These are phyloP conservation scores for Pterocles orientalis DNA, from an alignment of 2,113 vertebrate species.

Conservation along the genomic window DNA sequence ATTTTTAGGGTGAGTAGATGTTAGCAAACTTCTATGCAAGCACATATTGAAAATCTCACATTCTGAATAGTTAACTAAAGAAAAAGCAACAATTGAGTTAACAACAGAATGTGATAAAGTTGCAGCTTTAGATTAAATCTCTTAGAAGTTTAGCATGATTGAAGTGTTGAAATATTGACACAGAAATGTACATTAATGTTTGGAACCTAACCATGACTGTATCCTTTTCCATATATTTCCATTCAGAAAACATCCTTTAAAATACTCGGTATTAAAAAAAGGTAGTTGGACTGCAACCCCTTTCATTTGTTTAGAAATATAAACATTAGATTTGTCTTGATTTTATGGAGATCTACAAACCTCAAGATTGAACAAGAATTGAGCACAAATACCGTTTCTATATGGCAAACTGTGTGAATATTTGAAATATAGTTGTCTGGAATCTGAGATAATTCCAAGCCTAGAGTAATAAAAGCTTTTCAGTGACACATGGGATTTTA, in stretches of 20 bases:
- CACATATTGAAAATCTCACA: neutral
- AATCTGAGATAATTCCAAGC: neutral
- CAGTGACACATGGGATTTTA: neutral
- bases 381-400: neutral
- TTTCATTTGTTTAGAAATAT: neutral
- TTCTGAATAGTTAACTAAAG: neutral
- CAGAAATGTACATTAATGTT: neutral
- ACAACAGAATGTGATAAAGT: neutral
- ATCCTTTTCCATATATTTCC: neutral
- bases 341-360: neutral
- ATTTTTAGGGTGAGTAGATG: neutral
- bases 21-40: neutral
- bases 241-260: neutral
- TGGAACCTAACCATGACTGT: neutral
- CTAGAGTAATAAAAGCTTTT: neutral
- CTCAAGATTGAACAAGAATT: neutral
- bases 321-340: neutral
- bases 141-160: neutral
- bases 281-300: neutral
- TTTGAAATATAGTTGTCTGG: neutral
- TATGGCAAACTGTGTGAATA: neutral
- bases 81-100: neutral
- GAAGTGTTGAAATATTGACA: neutral
- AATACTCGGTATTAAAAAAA: neutral
- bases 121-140: neutral